Evolutionary conservation across 2,113 vertebrate species (phyloP).

Genomic region (Aphyosemion australe): DNA sequence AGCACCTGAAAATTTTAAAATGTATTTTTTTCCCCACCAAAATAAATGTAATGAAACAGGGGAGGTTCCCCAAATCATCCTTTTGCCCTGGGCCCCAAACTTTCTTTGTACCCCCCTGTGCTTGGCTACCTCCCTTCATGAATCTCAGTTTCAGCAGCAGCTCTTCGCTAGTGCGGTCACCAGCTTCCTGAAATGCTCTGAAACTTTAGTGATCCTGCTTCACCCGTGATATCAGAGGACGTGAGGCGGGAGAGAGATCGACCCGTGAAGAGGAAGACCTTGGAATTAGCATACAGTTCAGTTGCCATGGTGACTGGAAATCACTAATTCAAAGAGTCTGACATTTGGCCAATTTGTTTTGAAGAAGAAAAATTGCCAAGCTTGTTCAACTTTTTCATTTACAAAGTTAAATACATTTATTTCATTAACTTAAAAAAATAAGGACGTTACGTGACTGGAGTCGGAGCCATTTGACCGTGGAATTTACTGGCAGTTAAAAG

Average conservation of each 20-base stretch:
- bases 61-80: too few relatives aligned
- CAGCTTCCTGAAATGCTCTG: constrained; percentile 16
- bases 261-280: constrained; percentile 36
- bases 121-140: background rate
- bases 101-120: background rate
- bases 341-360: constrained; percentile 36
- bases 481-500: too few relatives aligned
- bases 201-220: background rate
- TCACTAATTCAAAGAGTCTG: constrained; percentile 11
- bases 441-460: too few relatives aligned
- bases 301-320: constrained; percentile 46
- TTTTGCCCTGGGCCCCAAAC: background rate
- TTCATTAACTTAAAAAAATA: too few relatives aligned
- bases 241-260: background rate
- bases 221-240: too few relatives aligned
- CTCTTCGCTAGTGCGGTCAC: background rate
- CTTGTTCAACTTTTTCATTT: too few relatives aligned
- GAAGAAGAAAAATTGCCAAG: background rate
- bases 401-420: too few relatives aligned
- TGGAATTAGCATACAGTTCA: constrained; percentile 29
- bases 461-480: too few relatives aligned
- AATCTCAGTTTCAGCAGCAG: constrained; percentile 14
- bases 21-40: too few relatives aligned
- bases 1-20: too few relatives aligned
- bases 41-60: too few relatives aligned